Evolutionary conservation across 2,888 invertebrate species (phyloP).

Genomic region (Bembecia ichneumoniformis): DNA sequence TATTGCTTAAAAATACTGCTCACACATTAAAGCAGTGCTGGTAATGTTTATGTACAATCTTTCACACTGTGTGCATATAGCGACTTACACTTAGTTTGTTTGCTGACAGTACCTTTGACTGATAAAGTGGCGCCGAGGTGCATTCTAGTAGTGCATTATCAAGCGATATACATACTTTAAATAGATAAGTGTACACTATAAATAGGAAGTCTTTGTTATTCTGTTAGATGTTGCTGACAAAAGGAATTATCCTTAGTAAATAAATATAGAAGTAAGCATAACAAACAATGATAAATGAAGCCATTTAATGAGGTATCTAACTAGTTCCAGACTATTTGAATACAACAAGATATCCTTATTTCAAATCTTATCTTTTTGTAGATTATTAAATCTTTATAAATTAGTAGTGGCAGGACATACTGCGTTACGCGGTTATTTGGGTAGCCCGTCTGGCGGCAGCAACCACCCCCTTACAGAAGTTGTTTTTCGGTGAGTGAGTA

Average conservation of each 20-base stretch:
- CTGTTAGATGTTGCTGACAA: neutral
- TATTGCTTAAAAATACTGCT: too few relatives aligned
- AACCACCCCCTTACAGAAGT: too few relatives aligned
- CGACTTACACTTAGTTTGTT: neutral
- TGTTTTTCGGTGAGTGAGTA: too few relatives aligned
- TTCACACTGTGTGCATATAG: neutral
- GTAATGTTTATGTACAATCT: neutral
- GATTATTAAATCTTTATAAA: too few relatives aligned
- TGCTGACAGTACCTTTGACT: slow-evolving; percentile 39
- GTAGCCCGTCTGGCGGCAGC: too few relatives aligned
- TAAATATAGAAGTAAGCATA: neutral
- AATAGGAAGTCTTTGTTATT: neutral
- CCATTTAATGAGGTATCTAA: too few relatives aligned
- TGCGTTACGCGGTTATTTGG: too few relatives aligned
- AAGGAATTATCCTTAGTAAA: neutral
- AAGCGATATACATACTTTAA: neutral
- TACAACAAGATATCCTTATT: too few relatives aligned
- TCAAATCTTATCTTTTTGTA: too few relatives aligned
- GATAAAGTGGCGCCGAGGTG: slow-evolving; percentile 44
- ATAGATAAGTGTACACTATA: neutral
- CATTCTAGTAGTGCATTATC: slow-evolving; percentile 1
- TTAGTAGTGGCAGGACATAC: too few relatives aligned
- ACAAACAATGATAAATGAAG: neutral
- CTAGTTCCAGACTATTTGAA: too few relatives aligned
- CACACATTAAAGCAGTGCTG: too few relatives aligned